Evolutionary conservation across 92 coral and sea anemone species (phyloP).

Genomic region (Epizoanthus illoricatus): DNA sequence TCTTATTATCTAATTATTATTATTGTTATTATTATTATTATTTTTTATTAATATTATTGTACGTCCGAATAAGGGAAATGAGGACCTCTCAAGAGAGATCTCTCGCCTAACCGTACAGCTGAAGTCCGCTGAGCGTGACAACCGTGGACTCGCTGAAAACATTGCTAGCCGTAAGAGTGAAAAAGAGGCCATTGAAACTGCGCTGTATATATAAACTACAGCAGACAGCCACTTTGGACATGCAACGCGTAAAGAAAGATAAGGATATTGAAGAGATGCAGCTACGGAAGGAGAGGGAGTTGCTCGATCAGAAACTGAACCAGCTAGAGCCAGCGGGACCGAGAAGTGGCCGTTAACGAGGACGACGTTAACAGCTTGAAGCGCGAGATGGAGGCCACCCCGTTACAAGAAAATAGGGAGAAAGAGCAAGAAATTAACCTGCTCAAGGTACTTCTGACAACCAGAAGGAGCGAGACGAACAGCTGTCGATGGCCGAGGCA

Average conservation of each 20-base stretch:
- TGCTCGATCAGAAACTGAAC: conserved; percentile 83
- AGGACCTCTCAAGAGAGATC: conserved; percentile 90
- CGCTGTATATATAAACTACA: conserved; percentile 95
- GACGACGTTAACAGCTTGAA: conserved; percentile 81
- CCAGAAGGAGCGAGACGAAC: too few species aligned
- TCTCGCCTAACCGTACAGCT: conserved; percentile 90
- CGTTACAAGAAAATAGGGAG: conserved; percentile 88
- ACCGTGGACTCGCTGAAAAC: conserved; percentile 95
- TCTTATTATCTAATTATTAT: too few species aligned
- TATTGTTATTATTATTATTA: too few species aligned
- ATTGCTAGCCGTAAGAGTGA: conserved; percentile 97
- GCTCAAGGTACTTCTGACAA: conserved; percentile 67
- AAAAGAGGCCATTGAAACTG: conserved; percentile 93
- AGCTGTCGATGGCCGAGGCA: too few species aligned
- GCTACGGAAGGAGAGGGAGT: conserved; percentile 83
- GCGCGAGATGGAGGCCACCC: conserved; percentile 82
- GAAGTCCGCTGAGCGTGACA: conserved; percentile 92
- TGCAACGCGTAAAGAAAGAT: conserved; percentile 93
- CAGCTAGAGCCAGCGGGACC: conserved; percentile 87
- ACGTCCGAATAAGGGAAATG: conserved; percentile 93
- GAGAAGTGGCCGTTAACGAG: conserved; percentile 90
- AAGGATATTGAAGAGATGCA: conserved; percentile 92
- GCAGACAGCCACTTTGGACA: conserved; percentile 93
- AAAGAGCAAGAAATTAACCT: conserved; percentile 72
- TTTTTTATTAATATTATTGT: conserved; percentile 34